Evolutionary conservation across 2,888 invertebrate species (phyloP).

Genomic region (Idaea straminata): DNA sequence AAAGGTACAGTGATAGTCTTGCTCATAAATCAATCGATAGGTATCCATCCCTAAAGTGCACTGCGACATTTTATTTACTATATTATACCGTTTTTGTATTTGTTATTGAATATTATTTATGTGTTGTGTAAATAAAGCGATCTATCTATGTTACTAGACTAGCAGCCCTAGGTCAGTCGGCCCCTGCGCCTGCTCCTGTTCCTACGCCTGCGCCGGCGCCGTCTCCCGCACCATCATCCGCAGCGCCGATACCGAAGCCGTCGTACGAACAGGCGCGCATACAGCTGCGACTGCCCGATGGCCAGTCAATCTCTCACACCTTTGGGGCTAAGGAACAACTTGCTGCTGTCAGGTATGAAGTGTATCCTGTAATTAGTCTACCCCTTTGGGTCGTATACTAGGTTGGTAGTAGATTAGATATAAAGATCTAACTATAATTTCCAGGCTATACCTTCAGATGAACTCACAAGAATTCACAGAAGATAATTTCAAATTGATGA

Average conservation of each 20-base stretch:
- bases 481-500: constrained; percentile 90
- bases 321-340: constrained; percentile 91
- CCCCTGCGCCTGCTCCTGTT: constrained; percentile 36
- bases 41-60: no score
- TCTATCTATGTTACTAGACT: constrained; percentile 36
- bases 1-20: no score
- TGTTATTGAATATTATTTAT: neutral
- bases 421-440: neutral
- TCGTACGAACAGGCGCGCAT: constrained; percentile 62
- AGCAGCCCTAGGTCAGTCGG: constrained; percentile 59
- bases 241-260: constrained; percentile 47
- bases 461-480: constrained; percentile 82
- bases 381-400: no score
- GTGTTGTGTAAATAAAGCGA: neutral
- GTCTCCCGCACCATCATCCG: constrained; percentile 20
- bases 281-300: constrained; percentile 62
- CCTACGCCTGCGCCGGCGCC: constrained; percentile 39
- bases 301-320: constrained; percentile 61
- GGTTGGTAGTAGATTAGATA: neutral
- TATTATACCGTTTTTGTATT: neutral
- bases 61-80: no score
- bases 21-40: no score
- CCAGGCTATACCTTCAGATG: constrained; percentile 88
- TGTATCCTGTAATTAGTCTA: no score
- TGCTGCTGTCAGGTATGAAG: constrained; percentile 87